These are phyloP conservation scores for Dryas iulia DNA, from an alignment of 1,140 invertebrate species.

Conservation along the genomic window DNA sequence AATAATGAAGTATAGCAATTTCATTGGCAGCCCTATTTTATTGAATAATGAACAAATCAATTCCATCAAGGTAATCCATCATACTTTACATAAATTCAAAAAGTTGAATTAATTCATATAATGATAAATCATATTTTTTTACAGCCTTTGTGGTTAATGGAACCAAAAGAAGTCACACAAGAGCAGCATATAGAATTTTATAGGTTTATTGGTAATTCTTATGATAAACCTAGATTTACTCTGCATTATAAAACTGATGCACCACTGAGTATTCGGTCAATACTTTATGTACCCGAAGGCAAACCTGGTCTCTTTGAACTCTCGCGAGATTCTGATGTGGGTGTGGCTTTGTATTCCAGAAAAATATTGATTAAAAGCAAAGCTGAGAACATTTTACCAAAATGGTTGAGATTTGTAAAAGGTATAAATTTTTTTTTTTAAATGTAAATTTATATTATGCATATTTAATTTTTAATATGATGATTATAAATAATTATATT, in stretches of 20 bases:
- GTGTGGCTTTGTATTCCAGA: constrained; percentile 93
- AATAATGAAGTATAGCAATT: constrained; percentile 98
- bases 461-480: background rate
- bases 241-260: constrained; percentile 95
- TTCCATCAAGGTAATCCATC: constrained; percentile 85
- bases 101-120: background rate
- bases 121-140: constrained; percentile 42
- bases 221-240: constrained; percentile 91
- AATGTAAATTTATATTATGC: background rate
- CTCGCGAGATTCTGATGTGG: constrained; percentile 89
- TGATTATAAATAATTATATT: constrained; percentile 6
- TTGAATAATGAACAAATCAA: constrained; percentile 94
- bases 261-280: constrained; percentile 93
- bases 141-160: constrained; percentile 95
- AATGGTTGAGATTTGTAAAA: constrained; percentile 97
- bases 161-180: constrained; percentile 91
- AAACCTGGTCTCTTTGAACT: constrained; percentile 95
- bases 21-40: constrained; percentile 95
- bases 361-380: constrained; percentile 95
- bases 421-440: constrained; percentile 75
- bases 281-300: constrained; percentile 96
- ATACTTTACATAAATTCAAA: background rate
- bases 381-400: constrained; percentile 94
- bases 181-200: constrained; percentile 96
- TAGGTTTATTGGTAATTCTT: constrained; percentile 91